Evolutionary conservation across 2,888 invertebrate species (phyloP).

Genomic region (Neocrepidodera transversa): DNA sequence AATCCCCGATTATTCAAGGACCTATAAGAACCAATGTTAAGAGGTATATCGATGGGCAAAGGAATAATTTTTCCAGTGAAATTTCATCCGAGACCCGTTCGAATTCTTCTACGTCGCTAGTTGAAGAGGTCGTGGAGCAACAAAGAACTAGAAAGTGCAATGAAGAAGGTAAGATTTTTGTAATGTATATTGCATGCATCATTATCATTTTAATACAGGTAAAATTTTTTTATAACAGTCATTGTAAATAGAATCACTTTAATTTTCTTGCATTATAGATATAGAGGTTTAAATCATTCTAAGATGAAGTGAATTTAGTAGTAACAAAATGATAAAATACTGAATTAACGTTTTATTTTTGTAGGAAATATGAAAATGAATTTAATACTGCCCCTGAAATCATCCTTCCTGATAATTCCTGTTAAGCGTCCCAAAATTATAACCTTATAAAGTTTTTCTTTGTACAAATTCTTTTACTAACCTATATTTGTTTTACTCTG

Average conservation of each 20-base stretch:
- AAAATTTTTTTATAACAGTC: no score
- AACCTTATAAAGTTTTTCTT: background rate
- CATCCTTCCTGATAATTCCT: slow-evolving; percentile 4
- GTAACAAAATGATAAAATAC: no score
- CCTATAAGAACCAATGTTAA: slow-evolving; percentile 61
- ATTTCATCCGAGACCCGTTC: slow-evolving; percentile 73
- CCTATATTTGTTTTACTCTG: background rate
- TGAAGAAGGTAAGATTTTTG: slow-evolving; percentile 59
- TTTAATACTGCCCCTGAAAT: background rate
- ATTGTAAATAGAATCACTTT: background rate
- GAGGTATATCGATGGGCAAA: slow-evolving; percentile 38
- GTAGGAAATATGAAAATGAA: slow-evolving; percentile 7
- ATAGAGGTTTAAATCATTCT: no score
- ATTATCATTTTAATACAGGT: background rate
- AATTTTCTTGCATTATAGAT: background rate
- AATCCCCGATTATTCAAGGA: slow-evolving; percentile 63
- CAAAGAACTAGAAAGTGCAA: slow-evolving; percentile 60
- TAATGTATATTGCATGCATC: background rate
- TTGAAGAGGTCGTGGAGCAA: slow-evolving; percentile 66
- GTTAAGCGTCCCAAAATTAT: background rate
- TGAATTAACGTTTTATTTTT: no score
- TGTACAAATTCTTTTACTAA: background rate
- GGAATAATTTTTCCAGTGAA: slow-evolving; percentile 28
- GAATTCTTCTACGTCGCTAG: slow-evolving; percentile 69
- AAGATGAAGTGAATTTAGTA: background rate